phyloP scores from a whole-genome alignment of 2,797 vertebrate genomes.

The Xenopus petersii region DNA sequence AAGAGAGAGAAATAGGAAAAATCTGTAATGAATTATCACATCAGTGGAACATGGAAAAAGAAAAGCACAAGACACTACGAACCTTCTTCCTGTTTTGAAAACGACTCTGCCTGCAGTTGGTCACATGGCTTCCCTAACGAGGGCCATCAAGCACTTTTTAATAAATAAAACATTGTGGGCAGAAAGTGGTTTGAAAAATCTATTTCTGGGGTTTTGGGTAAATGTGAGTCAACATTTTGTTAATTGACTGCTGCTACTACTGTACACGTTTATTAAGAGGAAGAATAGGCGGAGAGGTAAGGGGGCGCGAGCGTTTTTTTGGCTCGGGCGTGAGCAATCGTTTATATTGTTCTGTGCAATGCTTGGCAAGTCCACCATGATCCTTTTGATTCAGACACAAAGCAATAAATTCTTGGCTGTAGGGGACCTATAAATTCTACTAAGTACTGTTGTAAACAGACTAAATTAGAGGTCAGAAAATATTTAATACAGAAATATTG shows the following conservation, averaged over 20 bases:
- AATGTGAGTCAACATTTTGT: neutral
- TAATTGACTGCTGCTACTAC: neutral
- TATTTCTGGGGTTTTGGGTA: neutral
- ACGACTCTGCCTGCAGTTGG: no score
- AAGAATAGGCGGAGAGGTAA: neutral
- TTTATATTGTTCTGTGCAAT: neutral
- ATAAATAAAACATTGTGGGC: no score
- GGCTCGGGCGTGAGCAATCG: neutral
- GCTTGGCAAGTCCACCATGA: neutral
- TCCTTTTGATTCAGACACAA: conserved; percentile 14
- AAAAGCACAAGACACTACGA: no score
- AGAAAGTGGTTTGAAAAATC: no score
- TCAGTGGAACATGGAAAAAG: conserved; percentile 58
- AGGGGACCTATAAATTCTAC: conserved; percentile 16
- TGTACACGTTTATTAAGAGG: neutral
- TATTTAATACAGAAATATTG: conserved; percentile 4
- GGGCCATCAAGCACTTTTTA: no score
- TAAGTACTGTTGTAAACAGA: conserved; percentile 26
- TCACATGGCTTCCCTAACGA: no score
- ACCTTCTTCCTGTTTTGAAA: no score
- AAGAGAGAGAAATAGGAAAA: conserved; percentile 50
- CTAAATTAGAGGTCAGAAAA: neutral
- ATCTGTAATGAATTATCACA: conserved; percentile 78
- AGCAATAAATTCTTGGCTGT: conserved; percentile 6
- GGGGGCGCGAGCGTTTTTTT: neutral